These are phyloP conservation scores for Argyrosomus japonicus DNA, from an alignment of 2,113 vertebrate species.

Conservation along the genomic window DNA sequence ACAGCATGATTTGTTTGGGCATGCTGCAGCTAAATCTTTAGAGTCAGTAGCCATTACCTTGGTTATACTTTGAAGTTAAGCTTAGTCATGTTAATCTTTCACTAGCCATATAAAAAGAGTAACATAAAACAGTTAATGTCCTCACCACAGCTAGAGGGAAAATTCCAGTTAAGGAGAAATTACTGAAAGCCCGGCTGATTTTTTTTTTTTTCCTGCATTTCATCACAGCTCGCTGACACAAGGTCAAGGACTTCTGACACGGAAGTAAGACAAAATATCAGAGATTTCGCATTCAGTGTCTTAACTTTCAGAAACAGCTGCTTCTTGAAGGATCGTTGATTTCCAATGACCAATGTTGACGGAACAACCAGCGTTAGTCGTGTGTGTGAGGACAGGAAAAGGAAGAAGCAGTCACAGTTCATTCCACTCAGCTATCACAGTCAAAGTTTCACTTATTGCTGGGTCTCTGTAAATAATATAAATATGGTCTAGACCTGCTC, in stretches of 20 bases:
- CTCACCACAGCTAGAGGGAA: background rate
- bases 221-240: conserved; percentile 2
- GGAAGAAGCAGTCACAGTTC: conserved; percentile 8
- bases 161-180: background rate
- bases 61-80: background rate
- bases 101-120: background rate
- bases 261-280: background rate
- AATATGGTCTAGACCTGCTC: too few species aligned
- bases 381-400: background rate
- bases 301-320: background rate
- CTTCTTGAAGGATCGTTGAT: background rate
- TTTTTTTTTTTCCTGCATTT: conserved; percentile 6
- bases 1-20: too few species aligned
- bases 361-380: background rate
- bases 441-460: background rate
- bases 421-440: background rate
- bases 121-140: background rate
- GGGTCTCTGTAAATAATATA: too few species aligned
- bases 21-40: background rate
- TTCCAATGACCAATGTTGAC: background rate
- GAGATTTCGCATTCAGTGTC: background rate
- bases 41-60: background rate
- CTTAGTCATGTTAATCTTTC: background rate
- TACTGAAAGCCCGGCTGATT: background rate
- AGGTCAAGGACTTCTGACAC: background rate